A percentile compares a stretch with the other conserved stretches of the same genome.
Conservation (phyloP, 1,140 invertebrate genomes). For the Micrasema minimum region DNA sequence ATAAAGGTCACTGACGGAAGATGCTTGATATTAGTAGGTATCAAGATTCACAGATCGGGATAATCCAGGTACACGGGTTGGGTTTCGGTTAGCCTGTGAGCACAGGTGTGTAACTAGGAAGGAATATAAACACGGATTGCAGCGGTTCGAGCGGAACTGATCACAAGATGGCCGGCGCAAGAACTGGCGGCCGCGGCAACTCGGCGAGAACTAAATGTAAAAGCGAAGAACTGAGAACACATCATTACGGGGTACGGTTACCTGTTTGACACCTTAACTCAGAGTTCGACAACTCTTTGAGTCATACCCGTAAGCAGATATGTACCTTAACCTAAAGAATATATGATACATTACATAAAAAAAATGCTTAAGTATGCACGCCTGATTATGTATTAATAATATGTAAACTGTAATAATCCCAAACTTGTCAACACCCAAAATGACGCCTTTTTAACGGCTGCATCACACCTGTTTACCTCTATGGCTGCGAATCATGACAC, state of each 20-base stretch:
- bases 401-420: not conserved
- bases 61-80: not conserved
- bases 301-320: not conserved
- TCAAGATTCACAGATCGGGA: not conserved
- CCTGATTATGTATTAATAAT: not conserved
- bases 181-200: slow-evolving; percentile 18
- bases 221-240: not conserved
- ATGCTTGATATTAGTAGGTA: not conserved
- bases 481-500: too few species aligned
- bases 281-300: slow-evolving; percentile 3
- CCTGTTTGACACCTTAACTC: slow-evolving; percentile 14
- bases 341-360: not conserved
- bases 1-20: slow-evolving; percentile 22
- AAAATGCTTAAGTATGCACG: not conserved
- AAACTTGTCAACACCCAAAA: not conserved
- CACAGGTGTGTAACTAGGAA: not conserved
- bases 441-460: too few species aligned
- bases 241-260: slow-evolving; percentile 18
- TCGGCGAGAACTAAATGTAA: slow-evolving; percentile 12
- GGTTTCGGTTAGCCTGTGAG: not conserved
- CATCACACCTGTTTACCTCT: too few species aligned
- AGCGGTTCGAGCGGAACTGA: not conserved
- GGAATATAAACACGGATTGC: not conserved
- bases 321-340: not conserved
- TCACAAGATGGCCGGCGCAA: slow-evolving; percentile 6